Base-by-base conservation (phyloP, 2,888 invertebrate species). In the Synanthedon formicaeformis region DNA sequence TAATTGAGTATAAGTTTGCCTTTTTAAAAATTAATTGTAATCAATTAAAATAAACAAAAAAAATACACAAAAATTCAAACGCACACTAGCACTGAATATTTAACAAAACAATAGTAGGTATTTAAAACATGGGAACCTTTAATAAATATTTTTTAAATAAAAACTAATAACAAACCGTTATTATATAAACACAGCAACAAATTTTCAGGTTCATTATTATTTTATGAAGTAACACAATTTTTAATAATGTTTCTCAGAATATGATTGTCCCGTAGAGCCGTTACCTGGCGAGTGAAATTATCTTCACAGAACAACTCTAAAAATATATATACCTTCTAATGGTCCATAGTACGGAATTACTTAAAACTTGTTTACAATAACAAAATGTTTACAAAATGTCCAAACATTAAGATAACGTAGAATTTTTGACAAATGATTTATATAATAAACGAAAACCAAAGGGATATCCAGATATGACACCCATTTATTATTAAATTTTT, bases 311-410 rank as follows among this genome's bases (percentile, higher is more conserved):
- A 61, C 57, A 57, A 64, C 60, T 64, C 76, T 82, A 81, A 82
- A 78, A 81, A 82, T 81, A 79, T 23, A 79, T 23, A 23, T 60
- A 55, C 68, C 60, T 58, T 54, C 58, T 53, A 58, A 2, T 74
- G 71, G 77, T 78, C 70, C 78, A 81, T 65, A 79, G 77, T 78
- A 78, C 76, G 74, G 75, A 73, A 73, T 82, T 77, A 81, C 78
- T 78, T 71, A 78, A 75, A 80, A 75, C 65, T 76, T 79, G 77
- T 79, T 81, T 77, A 78, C 70, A 69, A 71, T 65, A 75, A 78
- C 77, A 79, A 71, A 58, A 52, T 69, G 67, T 78, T 80, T 76
- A 82, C 82, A 76, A 81, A 81, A 80, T 67, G 77, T 71, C 71
- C 71, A 71, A 72, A 68, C 63, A 65, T 58, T 70, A 64, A 65